A percentile compares a stretch with the other conserved stretches of the same genome.
Evolutionary conservation across 1,140 invertebrate species (phyloP).

Genomic region (Aphaenogaster ashmeadi): DNA sequence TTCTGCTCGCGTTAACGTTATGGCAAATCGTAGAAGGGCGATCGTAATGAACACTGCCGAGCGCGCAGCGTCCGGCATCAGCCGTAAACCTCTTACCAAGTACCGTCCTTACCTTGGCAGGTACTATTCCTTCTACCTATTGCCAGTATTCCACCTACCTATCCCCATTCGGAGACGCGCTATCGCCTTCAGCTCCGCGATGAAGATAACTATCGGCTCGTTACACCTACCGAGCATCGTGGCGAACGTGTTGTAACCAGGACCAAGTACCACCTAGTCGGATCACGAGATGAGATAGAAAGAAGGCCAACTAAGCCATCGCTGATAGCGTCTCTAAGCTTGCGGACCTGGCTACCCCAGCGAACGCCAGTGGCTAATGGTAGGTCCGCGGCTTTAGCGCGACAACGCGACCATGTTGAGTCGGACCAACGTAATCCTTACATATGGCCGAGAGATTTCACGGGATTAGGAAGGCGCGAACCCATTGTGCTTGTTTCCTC

Average conservation of each 20-base stretch:
- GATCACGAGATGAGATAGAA: conserved; percentile 80
- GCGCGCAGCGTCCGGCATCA: conserved; percentile 52
- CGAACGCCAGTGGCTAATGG: conserved; percentile 77
- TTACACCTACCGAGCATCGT: conserved; percentile 76
- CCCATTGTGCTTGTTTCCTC: conserved; percentile 77
- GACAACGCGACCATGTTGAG: conserved; percentile 76
- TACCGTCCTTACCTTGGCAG: conserved; percentile 56
- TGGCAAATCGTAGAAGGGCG: neutral
- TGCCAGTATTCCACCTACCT: conserved; percentile 58
- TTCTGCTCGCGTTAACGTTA: conserved; percentile 1
- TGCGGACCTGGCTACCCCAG: conserved; percentile 66
- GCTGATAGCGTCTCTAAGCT: conserved; percentile 82
- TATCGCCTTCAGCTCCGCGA: conserved; percentile 74
- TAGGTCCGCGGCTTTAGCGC: conserved; percentile 74
- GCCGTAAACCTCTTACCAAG: conserved; percentile 25
- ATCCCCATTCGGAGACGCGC: conserved; percentile 67
- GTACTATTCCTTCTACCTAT: conserved; percentile 59
- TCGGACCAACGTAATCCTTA: conserved; percentile 83
- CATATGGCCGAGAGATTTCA: conserved; percentile 80
- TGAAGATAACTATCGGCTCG: conserved; percentile 83
- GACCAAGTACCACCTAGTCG: conserved; percentile 76
- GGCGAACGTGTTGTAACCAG: conserved; percentile 69
- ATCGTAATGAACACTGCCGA: conserved; percentile 45
- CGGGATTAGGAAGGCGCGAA: conserved; percentile 80
- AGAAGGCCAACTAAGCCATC: conserved; percentile 79